phyloP scores from a whole-genome alignment of 2,888 invertebrate species.

The Pteria penguin region DNA sequence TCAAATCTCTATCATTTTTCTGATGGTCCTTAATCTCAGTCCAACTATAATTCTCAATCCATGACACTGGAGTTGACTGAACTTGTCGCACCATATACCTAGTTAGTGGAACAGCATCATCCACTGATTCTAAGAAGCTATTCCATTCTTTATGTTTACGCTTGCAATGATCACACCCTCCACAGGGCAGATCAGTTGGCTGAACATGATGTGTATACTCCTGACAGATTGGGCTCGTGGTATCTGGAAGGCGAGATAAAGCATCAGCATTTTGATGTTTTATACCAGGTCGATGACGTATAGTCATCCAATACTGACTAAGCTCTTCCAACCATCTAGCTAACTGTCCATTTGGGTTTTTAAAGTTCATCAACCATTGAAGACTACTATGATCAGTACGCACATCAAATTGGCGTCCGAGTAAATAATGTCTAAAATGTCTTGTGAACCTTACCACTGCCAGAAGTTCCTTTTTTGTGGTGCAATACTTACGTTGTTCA shows the following conservation, averaged over 20 bases:
- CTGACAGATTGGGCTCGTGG: neutral
- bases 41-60: neutral
- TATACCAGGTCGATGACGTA: constrained; percentile 26
- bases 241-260: constrained; percentile 15
- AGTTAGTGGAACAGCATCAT: neutral
- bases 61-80: neutral
- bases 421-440: too few species aligned
- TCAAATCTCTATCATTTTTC: constrained; percentile 1
- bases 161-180: constrained; percentile 27
- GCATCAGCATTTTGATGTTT: constrained; percentile 40
- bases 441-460: too few species aligned
- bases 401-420: constrained; percentile 37
- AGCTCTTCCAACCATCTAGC: too few species aligned
- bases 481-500: too few species aligned
- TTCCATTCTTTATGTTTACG: constrained; percentile 13
- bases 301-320: constrained; percentile 45
- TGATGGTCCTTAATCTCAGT: neutral
- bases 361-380: too few species aligned
- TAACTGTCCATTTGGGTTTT: too few species aligned
- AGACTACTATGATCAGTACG: constrained; percentile 50
- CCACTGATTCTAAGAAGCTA: neutral
- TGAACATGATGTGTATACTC: neutral
- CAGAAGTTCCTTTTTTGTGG: constrained; percentile 50
- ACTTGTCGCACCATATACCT: neutral
- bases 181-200: constrained; percentile 2